Evolutionary conservation across 2,113 vertebrate genomes (phyloP), one percentile per base, ranked within the genome.

Genomic region (Clarias magur): DNA sequence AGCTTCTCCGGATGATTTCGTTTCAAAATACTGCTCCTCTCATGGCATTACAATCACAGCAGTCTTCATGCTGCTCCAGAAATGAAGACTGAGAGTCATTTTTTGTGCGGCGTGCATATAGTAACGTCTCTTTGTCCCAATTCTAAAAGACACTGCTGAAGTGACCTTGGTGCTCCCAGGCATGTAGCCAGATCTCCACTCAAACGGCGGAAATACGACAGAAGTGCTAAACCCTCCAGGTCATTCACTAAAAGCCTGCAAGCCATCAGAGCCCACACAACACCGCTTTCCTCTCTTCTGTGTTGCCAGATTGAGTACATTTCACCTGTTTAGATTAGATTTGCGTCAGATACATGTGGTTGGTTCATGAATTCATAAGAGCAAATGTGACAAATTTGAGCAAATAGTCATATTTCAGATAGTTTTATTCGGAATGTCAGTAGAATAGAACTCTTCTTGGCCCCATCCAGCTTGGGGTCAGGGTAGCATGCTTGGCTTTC

Each of bases 181-280:
- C 86, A 57, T 12, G 53, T 78, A 19, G 86, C 86, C 88, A 89
- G 81, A 76, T 82, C 67, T 38, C 53, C 80, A 81, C 70, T 89
- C 83, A 85, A 88, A 54, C 72, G 30, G 62, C 75, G 86, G 86
- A 86, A 89, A 89, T 85, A 86, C 83, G 88, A 56, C 87, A 82
- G 63, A 75, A n/a, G 48, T 87, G 68, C n/a, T 86, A 56, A n/a
- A 38, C 68, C 63, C 56, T 84, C 78, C 84, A 65, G 76, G 57
- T 70, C 67, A 80, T 81, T 86, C 56, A 90, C 76, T 88, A 80
- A 90, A 83, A 76, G n/a, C 17, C 38, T 80, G 63, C 84, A 65
- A 80, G 82, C 63, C 79, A 63, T 53, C 54, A 11, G 48, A 56
- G 65, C 3, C 38, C 38, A n/a, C 53, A 67, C 78, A 88, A 86